Percentiles rank a stretch among this genome's conserved stretches.
These are phyloP conservation scores for Cossypha heuglini DNA, from an alignment of 2,797 vertebrate genomes.

Conservation along the genomic window DNA sequence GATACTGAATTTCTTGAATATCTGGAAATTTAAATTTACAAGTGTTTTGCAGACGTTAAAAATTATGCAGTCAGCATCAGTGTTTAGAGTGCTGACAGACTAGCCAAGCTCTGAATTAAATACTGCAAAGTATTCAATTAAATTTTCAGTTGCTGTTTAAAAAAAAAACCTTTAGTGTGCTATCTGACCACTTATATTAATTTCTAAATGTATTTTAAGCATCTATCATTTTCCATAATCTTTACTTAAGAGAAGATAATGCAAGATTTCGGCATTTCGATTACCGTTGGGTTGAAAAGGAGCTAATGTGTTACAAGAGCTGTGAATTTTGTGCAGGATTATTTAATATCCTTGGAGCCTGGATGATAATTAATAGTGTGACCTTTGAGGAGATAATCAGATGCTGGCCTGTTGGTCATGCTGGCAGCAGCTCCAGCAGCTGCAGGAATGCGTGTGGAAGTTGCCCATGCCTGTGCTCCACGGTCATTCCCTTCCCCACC, in stretches of 20 bases:
- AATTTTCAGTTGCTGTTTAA: background rate
- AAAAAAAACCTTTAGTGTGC: background rate
- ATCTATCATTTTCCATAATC: background rate
- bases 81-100: background rate
- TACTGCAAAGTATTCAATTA: constrained; percentile 10
- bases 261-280: background rate
- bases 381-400: constrained; percentile 33
- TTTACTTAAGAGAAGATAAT: background rate
- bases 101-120: constrained; percentile 3
- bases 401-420: background rate
- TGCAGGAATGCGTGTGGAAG: constrained; percentile 4
- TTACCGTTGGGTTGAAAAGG: background rate
- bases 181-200: background rate
- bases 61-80: background rate
- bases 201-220: background rate
- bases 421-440: constrained; percentile 23
- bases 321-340: background rate
- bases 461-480: background rate
- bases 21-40: background rate
- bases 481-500: background rate
- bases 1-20: background rate
- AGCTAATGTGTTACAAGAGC: background rate
- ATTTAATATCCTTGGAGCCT: background rate
- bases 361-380: constrained; percentile 2
- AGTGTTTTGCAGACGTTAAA: background rate